phyloP scores from a whole-genome alignment of 2,797 vertebrate genomes.

The Euphonia xanthogaster region DNA sequence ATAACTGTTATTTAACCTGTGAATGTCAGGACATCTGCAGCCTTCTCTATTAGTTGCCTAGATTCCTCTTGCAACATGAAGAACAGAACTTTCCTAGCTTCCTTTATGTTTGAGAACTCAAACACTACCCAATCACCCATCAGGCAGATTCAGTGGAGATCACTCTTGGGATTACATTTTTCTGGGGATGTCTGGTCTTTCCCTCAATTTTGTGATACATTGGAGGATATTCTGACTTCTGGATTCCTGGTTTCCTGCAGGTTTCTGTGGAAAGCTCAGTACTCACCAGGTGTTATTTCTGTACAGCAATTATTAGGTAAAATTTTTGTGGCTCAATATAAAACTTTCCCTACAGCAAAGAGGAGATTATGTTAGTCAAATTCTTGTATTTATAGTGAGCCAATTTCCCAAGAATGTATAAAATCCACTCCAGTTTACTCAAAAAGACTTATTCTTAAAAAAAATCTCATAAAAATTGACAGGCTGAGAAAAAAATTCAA shows the following conservation, averaged over 20 bases:
- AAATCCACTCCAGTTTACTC: not conserved
- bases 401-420: not conserved
- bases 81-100: not conserved
- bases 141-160: not conserved
- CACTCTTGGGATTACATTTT: not conserved
- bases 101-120: not conserved
- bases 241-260: not conserved
- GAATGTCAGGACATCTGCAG: not conserved
- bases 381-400: not conserved
- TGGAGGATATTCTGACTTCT: not conserved
- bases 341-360: not conserved
- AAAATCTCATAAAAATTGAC: not conserved
- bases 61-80: not conserved
- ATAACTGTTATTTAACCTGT: not conserved
- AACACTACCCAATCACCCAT: fast-evolving
- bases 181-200: not conserved
- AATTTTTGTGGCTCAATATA: not conserved
- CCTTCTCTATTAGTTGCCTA: not conserved
- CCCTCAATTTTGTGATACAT: not conserved
- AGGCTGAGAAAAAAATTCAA: not conserved
- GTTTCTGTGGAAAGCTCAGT: not conserved
- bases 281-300: not conserved
- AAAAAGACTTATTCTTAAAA: not conserved
- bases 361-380: not conserved
- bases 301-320: not conserved